Conservation (phyloP, 2,797 vertebrate genomes). For the Dendrocincla fuliginosa region DNA sequence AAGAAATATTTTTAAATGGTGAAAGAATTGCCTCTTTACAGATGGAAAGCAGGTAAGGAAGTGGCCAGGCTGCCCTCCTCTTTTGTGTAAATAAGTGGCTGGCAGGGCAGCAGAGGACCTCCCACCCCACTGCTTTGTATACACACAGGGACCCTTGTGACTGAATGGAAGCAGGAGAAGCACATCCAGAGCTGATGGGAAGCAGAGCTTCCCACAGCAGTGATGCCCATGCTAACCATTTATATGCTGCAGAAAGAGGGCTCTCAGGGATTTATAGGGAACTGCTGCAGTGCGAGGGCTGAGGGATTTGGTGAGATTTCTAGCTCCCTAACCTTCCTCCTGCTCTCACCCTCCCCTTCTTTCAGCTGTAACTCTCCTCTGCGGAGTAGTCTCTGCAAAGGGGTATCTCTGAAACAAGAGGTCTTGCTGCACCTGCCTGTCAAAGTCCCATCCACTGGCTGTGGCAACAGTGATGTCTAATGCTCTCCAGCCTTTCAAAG, state of each 20-base stretch:
- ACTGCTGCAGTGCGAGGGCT: neutral
- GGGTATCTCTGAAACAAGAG: neutral
- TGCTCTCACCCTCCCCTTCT: neutral
- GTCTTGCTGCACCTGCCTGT: neutral
- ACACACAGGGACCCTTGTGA: neutral
- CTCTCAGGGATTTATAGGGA: neutral
- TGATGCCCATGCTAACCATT: rapidly evolving
- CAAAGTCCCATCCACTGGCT: neutral
- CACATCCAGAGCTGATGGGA: neutral
- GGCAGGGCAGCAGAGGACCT: neutral
- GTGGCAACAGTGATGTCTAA: neutral
- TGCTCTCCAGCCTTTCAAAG: neutral
- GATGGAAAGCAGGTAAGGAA: neutral
- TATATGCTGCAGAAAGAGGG: neutral
- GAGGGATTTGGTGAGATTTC: neutral
- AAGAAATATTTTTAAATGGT: neutral
- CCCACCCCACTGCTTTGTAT: neutral
- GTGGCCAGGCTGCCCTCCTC: neutral
- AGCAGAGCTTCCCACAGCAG: neutral
- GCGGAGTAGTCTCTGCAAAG: neutral
- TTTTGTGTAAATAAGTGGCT: neutral
- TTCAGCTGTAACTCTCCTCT: neutral
- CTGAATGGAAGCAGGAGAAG: neutral
- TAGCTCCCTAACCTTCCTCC: neutral
- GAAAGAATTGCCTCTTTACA: neutral